phyloP scores from a whole-genome alignment of 2,797 vertebrate species.

The Monodelphis domestica region DNA sequence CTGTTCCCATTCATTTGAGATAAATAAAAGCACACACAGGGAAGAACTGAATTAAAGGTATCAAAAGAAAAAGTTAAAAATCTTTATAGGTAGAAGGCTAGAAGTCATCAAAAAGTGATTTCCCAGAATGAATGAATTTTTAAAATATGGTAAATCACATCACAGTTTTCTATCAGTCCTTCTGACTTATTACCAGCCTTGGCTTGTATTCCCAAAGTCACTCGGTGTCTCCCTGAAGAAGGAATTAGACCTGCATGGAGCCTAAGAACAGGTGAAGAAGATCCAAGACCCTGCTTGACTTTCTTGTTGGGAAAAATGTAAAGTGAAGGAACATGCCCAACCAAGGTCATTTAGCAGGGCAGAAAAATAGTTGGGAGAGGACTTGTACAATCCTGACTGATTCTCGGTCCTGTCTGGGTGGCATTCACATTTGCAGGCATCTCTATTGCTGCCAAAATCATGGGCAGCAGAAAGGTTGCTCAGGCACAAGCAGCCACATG shows the following conservation, averaged over 20 bases:
- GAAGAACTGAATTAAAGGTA: not conserved
- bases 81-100: not conserved
- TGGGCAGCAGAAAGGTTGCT: not conserved
- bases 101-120: not conserved
- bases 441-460: constrained; percentile 25
- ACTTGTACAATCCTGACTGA: constrained; percentile 9
- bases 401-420: constrained; percentile 11
- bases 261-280: too few relatives aligned
- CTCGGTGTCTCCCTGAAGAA: not conserved
- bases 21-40: not conserved
- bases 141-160: constrained; percentile 6
- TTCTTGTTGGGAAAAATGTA: constrained; percentile 11
- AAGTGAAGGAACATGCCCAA: not conserved
- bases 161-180: not conserved
- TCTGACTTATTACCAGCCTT: not conserved
- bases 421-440: constrained; percentile 11
- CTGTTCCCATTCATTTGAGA: not conserved
- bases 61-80: not conserved
- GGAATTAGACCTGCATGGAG: not conserved
- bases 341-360: not conserved
- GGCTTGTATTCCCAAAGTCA: not conserved
- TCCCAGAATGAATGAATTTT: constrained; percentile 29
- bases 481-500: not conserved
- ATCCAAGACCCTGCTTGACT: not conserved
- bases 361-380: not conserved